Conservation (phyloP, 1,140 invertebrate species). For the Drosophila pallidifrons region DNA sequence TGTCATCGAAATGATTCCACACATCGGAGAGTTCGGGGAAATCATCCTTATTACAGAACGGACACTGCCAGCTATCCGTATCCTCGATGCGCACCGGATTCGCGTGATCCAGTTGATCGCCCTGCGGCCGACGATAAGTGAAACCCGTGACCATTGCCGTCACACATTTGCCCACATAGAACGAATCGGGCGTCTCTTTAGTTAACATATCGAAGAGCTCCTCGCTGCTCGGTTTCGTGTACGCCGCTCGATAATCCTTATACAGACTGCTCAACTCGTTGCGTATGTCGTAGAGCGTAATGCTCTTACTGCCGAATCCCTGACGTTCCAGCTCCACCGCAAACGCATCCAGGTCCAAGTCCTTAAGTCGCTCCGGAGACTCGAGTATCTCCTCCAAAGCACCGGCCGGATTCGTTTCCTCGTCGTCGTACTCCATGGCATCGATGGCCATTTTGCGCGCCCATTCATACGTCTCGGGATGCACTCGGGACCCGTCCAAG, state of each 20-base stretch:
- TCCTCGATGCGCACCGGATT: conserved; percentile 96
- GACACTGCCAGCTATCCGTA: conserved; percentile 97
- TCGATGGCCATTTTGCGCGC: conserved; percentile 99
- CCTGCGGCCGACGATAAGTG: conserved; percentile 94
- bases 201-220: conserved; percentile 98
- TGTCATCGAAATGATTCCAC: conserved; percentile 99
- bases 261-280: conserved; percentile 98
- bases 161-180: conserved; percentile 96
- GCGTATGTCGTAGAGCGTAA: conserved; percentile 98
- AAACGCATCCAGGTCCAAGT: conserved; percentile 99
- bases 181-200: conserved; percentile 98
- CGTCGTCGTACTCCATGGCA: conserved; percentile 98
- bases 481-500: conserved; percentile 98
- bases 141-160: conserved; percentile 91
- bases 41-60: conserved; percentile 97
- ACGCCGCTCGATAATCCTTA: conserved; percentile 95
- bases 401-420: conserved; percentile 97
- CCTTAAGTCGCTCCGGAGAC: conserved; percentile 97
- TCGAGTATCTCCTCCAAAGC: conserved; percentile 99
- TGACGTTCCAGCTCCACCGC: conserved; percentile 98
- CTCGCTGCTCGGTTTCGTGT: conserved; percentile 92
- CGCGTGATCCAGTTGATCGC: conserved; percentile 97
- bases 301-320: conserved; percentile 98
- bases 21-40: conserved; percentile 98
- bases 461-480: conserved; percentile 99